These are phyloP conservation scores for Iphiclides podalirius DNA, from an alignment of 2,888 invertebrate species.

Conservation along the genomic window DNA sequence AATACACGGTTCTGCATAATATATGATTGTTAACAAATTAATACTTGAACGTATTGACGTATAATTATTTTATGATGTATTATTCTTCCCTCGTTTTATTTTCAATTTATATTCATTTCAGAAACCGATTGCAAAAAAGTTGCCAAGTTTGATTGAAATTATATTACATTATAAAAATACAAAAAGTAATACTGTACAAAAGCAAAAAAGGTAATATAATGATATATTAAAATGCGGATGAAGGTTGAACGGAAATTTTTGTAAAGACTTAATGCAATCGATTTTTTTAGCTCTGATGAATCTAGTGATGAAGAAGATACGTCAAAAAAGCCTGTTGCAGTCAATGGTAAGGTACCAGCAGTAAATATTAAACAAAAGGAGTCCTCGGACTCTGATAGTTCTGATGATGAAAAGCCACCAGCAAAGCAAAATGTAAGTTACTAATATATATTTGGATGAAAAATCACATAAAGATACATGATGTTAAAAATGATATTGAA, in stretches of 20 bases:
- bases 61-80: conserved; percentile 31
- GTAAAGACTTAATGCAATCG: conserved; percentile 1
- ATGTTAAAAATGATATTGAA: conserved; percentile 47
- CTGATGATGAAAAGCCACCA: conserved; percentile 58
- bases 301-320: conserved; percentile 51
- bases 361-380: conserved; percentile 47
- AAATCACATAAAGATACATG: conserved; percentile 33
- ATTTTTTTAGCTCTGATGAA: conserved; percentile 41
- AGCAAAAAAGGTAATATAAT: conserved; percentile 27
- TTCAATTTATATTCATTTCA: conserved; percentile 55
- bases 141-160: conserved; percentile 83
- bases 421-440: conserved; percentile 31
- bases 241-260: too few relatives aligned
- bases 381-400: conserved; percentile 65
- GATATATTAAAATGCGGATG: too few relatives aligned
- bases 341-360: conserved; percentile 54
- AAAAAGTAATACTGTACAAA: conserved; percentile 34
- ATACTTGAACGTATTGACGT: too few relatives aligned
- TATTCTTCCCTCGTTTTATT: conserved; percentile 9
- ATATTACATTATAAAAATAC: conserved; percentile 75
- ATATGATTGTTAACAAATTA: too few relatives aligned
- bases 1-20: too few relatives aligned
- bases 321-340: conserved; percentile 44
- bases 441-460: conserved; percentile 8
- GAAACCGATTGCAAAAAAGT: conserved; percentile 82